phyloP scores from a whole-genome alignment of 2,888 invertebrate genomes.

The Melolontha melolontha region DNA sequence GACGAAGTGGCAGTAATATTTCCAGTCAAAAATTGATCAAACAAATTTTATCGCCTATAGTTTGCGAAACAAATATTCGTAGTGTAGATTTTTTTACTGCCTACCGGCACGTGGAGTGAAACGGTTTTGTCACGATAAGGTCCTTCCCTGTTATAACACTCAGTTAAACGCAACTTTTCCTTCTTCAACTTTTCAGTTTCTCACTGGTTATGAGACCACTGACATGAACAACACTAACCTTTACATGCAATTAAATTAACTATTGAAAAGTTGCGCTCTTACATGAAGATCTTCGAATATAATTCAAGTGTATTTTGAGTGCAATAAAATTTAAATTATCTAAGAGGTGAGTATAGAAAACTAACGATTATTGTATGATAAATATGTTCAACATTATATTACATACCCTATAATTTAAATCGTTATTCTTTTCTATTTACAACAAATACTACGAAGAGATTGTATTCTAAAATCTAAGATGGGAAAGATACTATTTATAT shows the following conservation, averaged over 20 bases:
- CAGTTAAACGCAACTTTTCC: slow-evolving; percentile 4
- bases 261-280: no score
- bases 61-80: slow-evolving; percentile 26
- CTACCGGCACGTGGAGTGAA: slow-evolving; percentile 37
- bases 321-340: no score
- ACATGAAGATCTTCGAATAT: no score
- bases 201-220: not conserved
- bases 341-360: no score
- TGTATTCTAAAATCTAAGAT: no score
- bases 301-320: no score
- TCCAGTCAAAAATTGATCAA: slow-evolving; percentile 40
- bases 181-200: slow-evolving; percentile 23
- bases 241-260: not conserved
- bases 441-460: no score
- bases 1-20: slow-evolving; percentile 31
- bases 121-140: slow-evolving; percentile 41
- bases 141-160: slow-evolving; percentile 15
- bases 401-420: no score
- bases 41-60: slow-evolving; percentile 33
- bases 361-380: no score
- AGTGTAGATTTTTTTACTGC: slow-evolving; percentile 26
- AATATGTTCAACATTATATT: no score
- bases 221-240: slow-evolving; percentile 10
- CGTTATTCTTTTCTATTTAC: no score
- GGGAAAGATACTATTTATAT: no score